Evolutionary conservation across 2,797 vertebrate species (phyloP).

Genomic region (Taenioides sp.): DNA sequence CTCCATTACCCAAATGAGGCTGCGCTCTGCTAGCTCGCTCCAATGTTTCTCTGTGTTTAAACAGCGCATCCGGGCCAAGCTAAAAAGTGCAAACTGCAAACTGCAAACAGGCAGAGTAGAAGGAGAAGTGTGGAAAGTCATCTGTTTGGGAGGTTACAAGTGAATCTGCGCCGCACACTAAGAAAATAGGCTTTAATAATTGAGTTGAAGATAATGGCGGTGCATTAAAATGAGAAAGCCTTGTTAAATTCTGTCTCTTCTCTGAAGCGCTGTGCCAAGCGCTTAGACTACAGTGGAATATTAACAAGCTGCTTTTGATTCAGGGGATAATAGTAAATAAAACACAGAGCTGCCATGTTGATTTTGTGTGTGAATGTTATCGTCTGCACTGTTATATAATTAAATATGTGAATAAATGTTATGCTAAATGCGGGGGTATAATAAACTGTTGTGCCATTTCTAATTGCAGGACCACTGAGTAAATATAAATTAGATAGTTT

Average conservation of each 20-base stretch:
- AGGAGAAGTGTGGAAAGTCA: conserved; percentile 2
- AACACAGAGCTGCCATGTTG: neutral
- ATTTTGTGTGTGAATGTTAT: neutral
- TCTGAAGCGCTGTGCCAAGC: neutral
- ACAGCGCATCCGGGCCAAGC: neutral
- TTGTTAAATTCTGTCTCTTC: neutral
- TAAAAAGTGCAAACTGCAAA: neutral
- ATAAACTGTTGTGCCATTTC: neutral
- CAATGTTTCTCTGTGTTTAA: conserved; percentile 10
- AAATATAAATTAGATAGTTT: too few relatives aligned
- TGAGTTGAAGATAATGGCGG: neutral
- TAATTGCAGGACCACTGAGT: neutral
- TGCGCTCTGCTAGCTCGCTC: conserved; percentile 4
- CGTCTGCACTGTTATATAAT: too few relatives aligned
- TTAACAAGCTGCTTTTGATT: neutral
- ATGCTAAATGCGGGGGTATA: neutral
- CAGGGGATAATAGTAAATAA: neutral
- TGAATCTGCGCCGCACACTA: neutral
- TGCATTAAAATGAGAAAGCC: conserved; percentile 8
- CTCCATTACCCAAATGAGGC: conserved; percentile 19
- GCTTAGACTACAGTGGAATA: neutral
- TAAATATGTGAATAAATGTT: too few relatives aligned
- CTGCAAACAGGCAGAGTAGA: neutral
- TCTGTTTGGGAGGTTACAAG: conserved; percentile 5
- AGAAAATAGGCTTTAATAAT: conserved; percentile 10